A percentile compares a stretch with the other conserved stretches of the same genome.
Evolutionary conservation across 2,888 invertebrate species (phyloP).

Genomic region (Argynnis bischoffii): DNA sequence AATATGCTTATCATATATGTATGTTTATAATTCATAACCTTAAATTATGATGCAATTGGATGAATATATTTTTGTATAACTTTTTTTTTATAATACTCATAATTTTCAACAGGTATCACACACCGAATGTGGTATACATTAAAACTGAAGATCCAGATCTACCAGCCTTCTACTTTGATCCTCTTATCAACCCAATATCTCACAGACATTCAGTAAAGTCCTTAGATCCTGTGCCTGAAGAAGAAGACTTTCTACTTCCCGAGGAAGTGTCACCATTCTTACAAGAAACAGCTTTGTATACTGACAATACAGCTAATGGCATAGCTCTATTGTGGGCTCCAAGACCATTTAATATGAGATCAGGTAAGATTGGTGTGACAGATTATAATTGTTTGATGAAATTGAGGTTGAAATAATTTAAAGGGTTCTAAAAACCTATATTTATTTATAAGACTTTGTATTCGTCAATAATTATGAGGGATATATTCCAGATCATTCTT

Average conservation of each 20-base stretch:
- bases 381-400: background rate
- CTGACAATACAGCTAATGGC: slow-evolving; percentile 99
- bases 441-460: too few species aligned
- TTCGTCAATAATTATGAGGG: too few species aligned
- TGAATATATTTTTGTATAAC: too few species aligned
- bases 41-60: too few species aligned
- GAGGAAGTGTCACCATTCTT: slow-evolving; percentile 96
- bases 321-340: slow-evolving; percentile 99
- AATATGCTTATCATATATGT: too few species aligned
- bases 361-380: slow-evolving; percentile 75
- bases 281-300: slow-evolving; percentile 97
- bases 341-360: slow-evolving; percentile 97
- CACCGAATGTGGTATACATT: slow-evolving; percentile 99
- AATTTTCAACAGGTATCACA: slow-evolving; percentile 91
- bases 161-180: slow-evolving; percentile 99
- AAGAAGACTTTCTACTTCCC: slow-evolving; percentile 96
- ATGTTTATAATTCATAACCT: too few species aligned
- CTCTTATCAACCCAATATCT: slow-evolving; percentile 99
- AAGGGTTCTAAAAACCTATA: too few species aligned
- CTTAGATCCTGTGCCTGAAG: slow-evolving; percentile 94
- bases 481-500: too few species aligned
- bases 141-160: slow-evolving; percentile 99
- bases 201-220: slow-evolving; percentile 94
- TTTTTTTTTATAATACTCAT: background rate
- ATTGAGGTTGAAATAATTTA: too few species aligned